Conservation (phyloP, 2,797 vertebrate genomes). For the Psittacula derbiana region DNA sequence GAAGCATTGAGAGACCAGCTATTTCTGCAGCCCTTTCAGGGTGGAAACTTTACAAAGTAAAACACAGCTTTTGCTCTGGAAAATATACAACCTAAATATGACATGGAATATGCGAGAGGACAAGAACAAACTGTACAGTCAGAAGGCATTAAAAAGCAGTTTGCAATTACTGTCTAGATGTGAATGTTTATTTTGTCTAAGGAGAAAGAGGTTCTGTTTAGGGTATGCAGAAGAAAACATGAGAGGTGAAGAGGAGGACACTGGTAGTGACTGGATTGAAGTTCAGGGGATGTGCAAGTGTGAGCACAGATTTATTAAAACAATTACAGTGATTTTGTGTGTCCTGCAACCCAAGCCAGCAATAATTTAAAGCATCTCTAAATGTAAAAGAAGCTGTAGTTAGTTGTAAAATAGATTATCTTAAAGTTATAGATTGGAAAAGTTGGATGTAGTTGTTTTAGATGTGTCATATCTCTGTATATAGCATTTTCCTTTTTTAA, state of each 20-base stretch:
- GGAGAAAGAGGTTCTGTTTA: background rate
- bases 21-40: background rate
- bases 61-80: background rate
- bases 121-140: background rate
- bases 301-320: background rate
- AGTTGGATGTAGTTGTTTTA: background rate
- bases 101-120: accelerated
- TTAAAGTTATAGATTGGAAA: background rate
- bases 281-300: background rate
- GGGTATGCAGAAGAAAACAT: background rate
- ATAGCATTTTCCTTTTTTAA: background rate
- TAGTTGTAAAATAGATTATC: background rate
- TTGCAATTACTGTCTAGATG: background rate
- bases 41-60: background rate
- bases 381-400: background rate
- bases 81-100: background rate
- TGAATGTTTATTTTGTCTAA: background rate
- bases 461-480: background rate
- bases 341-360: background rate
- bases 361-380: background rate
- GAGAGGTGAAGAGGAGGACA: background rate
- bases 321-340: background rate
- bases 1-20: background rate
- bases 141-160: background rate
- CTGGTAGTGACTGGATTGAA: background rate